Evolutionary conservation across 2,888 invertebrate species (phyloP).

Genomic region (Diarsia mendica): DNA sequence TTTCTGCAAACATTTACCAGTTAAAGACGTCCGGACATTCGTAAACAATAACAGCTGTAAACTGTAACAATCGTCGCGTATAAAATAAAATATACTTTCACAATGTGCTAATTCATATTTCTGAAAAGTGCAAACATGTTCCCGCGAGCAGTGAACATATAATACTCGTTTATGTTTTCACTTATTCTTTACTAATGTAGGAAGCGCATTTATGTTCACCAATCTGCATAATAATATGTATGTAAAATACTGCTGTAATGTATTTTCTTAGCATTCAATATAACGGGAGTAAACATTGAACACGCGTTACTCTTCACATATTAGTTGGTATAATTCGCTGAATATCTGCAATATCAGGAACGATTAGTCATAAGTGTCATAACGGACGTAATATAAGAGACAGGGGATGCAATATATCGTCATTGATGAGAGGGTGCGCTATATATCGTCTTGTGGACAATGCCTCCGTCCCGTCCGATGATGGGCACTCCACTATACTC

Average conservation of each 20-base stretch:
- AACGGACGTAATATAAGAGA: neutral
- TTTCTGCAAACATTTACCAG: neutral
- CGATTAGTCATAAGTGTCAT: slow-evolving; percentile 9
- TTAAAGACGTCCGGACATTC: no score
- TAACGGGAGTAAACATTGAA: neutral
- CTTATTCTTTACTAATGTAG: slow-evolving; percentile 7
- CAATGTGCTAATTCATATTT: neutral
- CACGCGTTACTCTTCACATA: slow-evolving; percentile 9
- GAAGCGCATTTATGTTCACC: neutral
- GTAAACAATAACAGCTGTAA: neutral
- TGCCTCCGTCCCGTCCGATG: neutral
- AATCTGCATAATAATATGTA: slow-evolving; percentile 11
- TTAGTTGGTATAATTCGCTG: slow-evolving; percentile 14
- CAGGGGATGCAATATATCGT: slow-evolving; percentile 7
- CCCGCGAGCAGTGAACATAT: no score
- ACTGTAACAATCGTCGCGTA: neutral
- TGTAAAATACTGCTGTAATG: neutral
- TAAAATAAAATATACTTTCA: slow-evolving; percentile 3
- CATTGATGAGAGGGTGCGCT: slow-evolving; percentile 7
- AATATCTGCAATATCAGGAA: slow-evolving; percentile 8
- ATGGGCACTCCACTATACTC: neutral
- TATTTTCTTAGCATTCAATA: neutral
- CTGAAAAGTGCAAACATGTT: neutral
- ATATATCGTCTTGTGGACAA: slow-evolving; percentile 9
- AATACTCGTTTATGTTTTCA: no score